Evolutionary conservation across 1,140 invertebrate species (phyloP), one percentile per base, ranked within the genome.

Genomic region (Drosophila micromelanica): DNA sequence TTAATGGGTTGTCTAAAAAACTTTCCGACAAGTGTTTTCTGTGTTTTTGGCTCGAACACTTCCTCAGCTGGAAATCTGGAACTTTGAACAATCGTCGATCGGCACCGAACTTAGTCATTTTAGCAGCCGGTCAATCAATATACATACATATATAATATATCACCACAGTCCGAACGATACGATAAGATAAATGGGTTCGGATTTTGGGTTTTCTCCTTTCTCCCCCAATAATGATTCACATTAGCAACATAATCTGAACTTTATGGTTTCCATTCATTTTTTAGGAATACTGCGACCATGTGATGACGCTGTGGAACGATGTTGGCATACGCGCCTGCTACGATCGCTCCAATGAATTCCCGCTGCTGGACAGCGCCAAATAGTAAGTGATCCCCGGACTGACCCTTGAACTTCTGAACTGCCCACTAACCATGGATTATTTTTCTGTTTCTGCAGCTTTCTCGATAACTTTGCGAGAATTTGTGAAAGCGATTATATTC

Each of bases 311-410:
- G 1, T 96, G 95, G 95, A 91, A 91, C 9, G 95, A 96, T 90
- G 91, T 91, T 30, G 96, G 96, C 1, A 94, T 97, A 1, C 94
- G 95, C 81, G 93, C 95, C 74, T 95, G 95, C 73, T 96, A 94
- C 74, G 92, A 93, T 73, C 92, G 96, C 81, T 95, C 95, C 0
- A 96, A 96, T 85, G 96, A 97, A 92, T 97, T 95, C 80, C 95
- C 96, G 85, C 91, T 97, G 13, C 94, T 97, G 61, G 96, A 97
- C 84, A 96, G 96, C 79, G 96, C 96, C 9, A 95, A 96, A 94
- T 97, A 97, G 95, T 95, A 92, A 93, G 94, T 93, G 73, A n/a
- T n/a, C 55, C 17, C 12, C 45, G 2, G 43, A 37, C n/a, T 65
- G 43, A 30, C 15, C 3, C 3, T 43, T 7, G 3, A 7, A 5